Conservation (phyloP, 2,113 vertebrate genomes). For the Eubucco bourcierii region DNA sequence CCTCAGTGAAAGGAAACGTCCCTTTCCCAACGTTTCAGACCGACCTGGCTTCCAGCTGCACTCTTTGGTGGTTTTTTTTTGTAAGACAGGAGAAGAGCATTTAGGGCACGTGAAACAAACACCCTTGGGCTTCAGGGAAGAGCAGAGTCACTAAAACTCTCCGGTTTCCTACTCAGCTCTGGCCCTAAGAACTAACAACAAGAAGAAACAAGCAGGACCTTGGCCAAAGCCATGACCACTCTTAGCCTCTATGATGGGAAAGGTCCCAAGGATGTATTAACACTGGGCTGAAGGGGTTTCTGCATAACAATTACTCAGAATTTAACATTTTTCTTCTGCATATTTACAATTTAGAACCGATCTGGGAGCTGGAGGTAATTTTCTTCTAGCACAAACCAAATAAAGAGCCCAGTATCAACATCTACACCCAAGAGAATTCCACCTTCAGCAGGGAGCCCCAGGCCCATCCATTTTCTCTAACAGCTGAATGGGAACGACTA, state of each 20-base stretch:
- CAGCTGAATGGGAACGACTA: slow-evolving; percentile 51
- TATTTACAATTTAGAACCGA: slow-evolving; percentile 36
- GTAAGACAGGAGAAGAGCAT: background rate
- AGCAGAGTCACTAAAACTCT: background rate
- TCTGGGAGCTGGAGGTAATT: background rate
- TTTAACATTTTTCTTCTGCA: background rate
- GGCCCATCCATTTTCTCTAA: slow-evolving; percentile 45
- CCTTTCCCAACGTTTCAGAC: background rate
- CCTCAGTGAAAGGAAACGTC: background rate
- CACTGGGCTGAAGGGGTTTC: background rate
- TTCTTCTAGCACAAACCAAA: slow-evolving; percentile 18
- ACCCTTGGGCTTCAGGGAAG: background rate
- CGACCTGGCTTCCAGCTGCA: background rate
- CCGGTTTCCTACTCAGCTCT: background rate
- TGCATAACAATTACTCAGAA: background rate
- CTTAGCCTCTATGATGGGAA: background rate
- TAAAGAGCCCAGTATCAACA: slow-evolving; percentile 23
- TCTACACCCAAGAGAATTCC: slow-evolving; percentile 10
- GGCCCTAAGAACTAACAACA: background rate
- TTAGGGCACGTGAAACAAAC: background rate
- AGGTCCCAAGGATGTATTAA: background rate
- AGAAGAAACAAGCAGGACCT: background rate
- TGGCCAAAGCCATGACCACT: background rate
- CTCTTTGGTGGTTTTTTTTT: background rate
- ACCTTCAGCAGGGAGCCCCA: slow-evolving; percentile 3